Evolutionary conservation across 1,140 invertebrate species (phyloP).

Genomic region (Triops longicaudatus): DNA sequence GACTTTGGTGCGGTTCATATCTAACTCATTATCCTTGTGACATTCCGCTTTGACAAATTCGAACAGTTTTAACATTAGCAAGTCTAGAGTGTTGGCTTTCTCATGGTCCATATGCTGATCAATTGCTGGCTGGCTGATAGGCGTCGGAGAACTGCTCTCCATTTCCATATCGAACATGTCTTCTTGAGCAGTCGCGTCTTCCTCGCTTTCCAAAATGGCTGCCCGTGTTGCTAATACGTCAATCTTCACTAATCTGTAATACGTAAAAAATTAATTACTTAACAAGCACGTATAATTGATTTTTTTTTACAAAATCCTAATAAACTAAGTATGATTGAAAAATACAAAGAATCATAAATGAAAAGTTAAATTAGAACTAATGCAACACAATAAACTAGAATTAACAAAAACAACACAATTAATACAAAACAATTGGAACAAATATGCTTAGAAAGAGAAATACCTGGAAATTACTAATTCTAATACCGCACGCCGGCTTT

Average conservation of each 20-base stretch:
- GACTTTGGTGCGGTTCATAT: slow-evolving; percentile 40
- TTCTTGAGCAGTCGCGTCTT: slow-evolving; percentile 42
- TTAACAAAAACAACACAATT: background rate
- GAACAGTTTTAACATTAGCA: slow-evolving; percentile 53
- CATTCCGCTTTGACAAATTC: slow-evolving; percentile 48
- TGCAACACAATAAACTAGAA: too few species aligned
- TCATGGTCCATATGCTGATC: slow-evolving; percentile 39
- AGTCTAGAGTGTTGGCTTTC: slow-evolving; percentile 52
- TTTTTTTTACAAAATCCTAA: too few species aligned
- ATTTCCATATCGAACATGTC: slow-evolving; percentile 31
- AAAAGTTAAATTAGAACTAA: too few species aligned
- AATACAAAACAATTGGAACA: background rate
- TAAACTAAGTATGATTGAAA: too few species aligned
- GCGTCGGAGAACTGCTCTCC: background rate
- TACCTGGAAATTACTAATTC: slow-evolving; percentile 58
- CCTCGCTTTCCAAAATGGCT: background rate
- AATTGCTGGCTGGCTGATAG: slow-evolving; percentile 17
- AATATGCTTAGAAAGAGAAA: slow-evolving; percentile 32
- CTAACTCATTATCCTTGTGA: slow-evolving; percentile 35
- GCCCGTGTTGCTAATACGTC: slow-evolving; percentile 43
- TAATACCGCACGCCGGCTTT: slow-evolving; percentile 49
- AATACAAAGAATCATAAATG: too few species aligned
- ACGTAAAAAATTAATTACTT: slow-evolving; percentile 31
- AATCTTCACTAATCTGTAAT: slow-evolving; percentile 52
- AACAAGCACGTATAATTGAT: too few species aligned